phyloP scores from a whole-genome alignment of 2,797 vertebrate genomes.

The Falco concolor region DNA sequence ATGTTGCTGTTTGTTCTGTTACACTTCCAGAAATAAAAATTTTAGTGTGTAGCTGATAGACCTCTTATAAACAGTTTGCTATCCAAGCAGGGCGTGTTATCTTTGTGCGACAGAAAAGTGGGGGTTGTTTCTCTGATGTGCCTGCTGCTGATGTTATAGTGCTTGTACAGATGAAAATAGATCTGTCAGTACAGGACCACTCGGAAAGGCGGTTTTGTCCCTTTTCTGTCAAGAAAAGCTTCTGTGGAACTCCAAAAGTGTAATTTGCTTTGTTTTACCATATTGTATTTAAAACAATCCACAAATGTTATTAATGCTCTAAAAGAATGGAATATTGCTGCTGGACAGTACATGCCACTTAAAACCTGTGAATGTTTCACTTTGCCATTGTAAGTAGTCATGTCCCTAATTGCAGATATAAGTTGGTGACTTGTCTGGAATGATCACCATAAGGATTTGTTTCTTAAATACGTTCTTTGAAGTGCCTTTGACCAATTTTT shows the following conservation, averaged over 20 bases:
- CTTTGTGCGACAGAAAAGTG: neutral
- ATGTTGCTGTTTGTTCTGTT: neutral
- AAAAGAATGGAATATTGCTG: slow-evolving; percentile 67
- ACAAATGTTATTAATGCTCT: slow-evolving; percentile 36
- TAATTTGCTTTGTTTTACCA: slow-evolving; percentile 26
- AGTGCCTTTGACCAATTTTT: slow-evolving; percentile 77
- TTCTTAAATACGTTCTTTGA: slow-evolving; percentile 72
- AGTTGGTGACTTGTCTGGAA: slow-evolving; percentile 67
- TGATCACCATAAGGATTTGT: slow-evolving; percentile 65
- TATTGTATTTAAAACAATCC: slow-evolving; percentile 50
- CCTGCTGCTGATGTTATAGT: neutral
- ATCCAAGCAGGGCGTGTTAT: neutral
- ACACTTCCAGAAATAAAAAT: neutral
- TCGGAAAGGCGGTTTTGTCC: neutral
- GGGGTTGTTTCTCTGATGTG: neutral
- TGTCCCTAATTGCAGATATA: slow-evolving; percentile 45
- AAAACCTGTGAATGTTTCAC: slow-evolving; percentile 63
- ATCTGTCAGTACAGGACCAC: neutral
- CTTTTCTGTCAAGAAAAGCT: neutral
- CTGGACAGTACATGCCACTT: slow-evolving; percentile 69
- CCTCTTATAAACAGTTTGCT: neutral
- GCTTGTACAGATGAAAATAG: neutral
- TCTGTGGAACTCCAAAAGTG: slow-evolving; percentile 14
- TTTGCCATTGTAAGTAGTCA: slow-evolving; percentile 35
- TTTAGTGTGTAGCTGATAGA: neutral